Evolutionary conservation across 2,797 vertebrate species (phyloP), one percentile per base, ranked within the genome.

Genomic region (Cynodonichthys magdalenae): DNA sequence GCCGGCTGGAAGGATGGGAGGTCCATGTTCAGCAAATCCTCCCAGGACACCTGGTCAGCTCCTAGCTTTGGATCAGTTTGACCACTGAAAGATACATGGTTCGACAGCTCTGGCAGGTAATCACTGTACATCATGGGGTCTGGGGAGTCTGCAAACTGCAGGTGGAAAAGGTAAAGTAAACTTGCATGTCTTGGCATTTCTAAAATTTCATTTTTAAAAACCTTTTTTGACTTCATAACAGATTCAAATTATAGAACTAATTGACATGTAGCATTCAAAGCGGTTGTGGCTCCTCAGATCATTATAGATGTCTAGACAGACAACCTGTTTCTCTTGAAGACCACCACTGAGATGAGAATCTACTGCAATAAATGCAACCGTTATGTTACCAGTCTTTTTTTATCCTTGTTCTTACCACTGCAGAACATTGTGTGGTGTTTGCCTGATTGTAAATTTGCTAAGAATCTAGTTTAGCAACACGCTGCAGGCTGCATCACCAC

Each of bases 1-100:
- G 98, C 98, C 0, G 97, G 96, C 58, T 95, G 93, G 81, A 99
- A 99, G 24, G 98, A 99, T 1, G 97, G 98, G 29, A 99, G 91
- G 80, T 99, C 96, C 97, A 99, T 99, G 78, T 95, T 93, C 87
- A 90, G 87, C 59, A 99, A 82, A 83, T 99, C 96, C 61, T 94
- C 94, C 94, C 96, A 96, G 0, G 95, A 96, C 2, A 99, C 96
- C 41, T 91, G 84, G 51, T 94, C 96, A 18, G 92, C 89, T 39
- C 90, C 94, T 0, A 81, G 75, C 82, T 95, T 94, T 52, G 95
- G 94, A 0, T 91, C 84, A 57, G 89, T 83, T 2, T 89, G 72
- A 0, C 87, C 79, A 0, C 85, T 85, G 78, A 86, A 93, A 62
- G 94, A 91, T 77, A 93, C 67, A 68, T 95, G 95, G 51, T 91